Percentiles rank a stretch among this genome's conserved stretches.
These are phyloP conservation scores for Chelonus insularis DNA, from an alignment of 1,140 invertebrate species.

Conservation along the genomic window DNA sequence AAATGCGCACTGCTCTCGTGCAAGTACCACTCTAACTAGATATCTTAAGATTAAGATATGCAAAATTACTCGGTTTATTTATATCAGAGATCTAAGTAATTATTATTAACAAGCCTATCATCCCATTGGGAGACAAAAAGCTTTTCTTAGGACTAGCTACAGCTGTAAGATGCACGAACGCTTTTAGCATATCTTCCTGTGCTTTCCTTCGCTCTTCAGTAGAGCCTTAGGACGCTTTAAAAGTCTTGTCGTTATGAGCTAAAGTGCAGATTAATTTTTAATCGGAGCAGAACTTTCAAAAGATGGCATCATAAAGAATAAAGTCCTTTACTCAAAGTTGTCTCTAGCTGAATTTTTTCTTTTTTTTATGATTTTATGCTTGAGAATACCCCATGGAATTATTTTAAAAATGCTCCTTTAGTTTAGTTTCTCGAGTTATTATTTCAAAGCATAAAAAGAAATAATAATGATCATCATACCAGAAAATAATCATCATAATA, in stretches of 20 bases:
- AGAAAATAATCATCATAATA: too few relatives aligned
- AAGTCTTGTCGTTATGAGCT: constrained; percentile 22
- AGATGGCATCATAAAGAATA: constrained; percentile 22
- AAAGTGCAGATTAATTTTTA: constrained; percentile 41
- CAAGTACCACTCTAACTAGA: constrained; percentile 36
- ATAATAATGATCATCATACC: too few relatives aligned
- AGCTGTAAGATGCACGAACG: neutral
- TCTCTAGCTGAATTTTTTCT: constrained; percentile 3
- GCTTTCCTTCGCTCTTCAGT: neutral
- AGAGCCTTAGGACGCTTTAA: constrained; percentile 9
- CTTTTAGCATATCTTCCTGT: constrained; percentile 6
- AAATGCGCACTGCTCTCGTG: constrained; percentile 53
- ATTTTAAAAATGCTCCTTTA: neutral
- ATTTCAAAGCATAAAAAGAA: too few relatives aligned
- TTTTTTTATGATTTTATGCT: constrained; percentile 14
- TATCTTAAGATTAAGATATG: neutral
- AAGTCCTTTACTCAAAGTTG: constrained; percentile 2
- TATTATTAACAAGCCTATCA: too few relatives aligned
- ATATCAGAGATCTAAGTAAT: too few relatives aligned
- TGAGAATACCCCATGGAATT: neutral
- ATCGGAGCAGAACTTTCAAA: constrained; percentile 35
- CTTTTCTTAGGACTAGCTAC: too few relatives aligned
- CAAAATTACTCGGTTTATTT: too few relatives aligned
- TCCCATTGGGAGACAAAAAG: too few relatives aligned
- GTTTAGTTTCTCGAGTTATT: too few relatives aligned